phyloP scores from a whole-genome alignment of 2,888 invertebrate species.

The Ceraclea dissimilis region DNA sequence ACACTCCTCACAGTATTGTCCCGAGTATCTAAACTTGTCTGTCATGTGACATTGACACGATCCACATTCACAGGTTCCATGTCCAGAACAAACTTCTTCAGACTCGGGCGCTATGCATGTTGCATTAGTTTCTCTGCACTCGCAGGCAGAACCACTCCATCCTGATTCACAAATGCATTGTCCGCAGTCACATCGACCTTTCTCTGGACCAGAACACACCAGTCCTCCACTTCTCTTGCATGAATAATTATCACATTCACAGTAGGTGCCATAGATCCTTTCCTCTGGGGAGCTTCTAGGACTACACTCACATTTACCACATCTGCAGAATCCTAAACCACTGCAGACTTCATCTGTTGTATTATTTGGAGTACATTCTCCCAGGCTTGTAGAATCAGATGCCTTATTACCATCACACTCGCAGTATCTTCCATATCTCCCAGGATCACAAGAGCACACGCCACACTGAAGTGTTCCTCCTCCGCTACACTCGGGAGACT shows the following conservation, averaged over 20 bases:
- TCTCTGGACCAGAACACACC: slow-evolving; percentile 50
- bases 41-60: slow-evolving; percentile 52
- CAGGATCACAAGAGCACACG: slow-evolving; percentile 49
- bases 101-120: slow-evolving; percentile 37
- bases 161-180: slow-evolving; percentile 51
- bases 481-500: slow-evolving; percentile 30
- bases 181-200: slow-evolving; percentile 59
- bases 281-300: slow-evolving; percentile 36
- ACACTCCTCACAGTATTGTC: slow-evolving; percentile 64
- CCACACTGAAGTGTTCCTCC: slow-evolving; percentile 53
- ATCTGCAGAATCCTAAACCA: slow-evolving; percentile 58
- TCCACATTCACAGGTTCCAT: slow-evolving; percentile 67
- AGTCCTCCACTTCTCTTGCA: slow-evolving; percentile 49
- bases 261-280: slow-evolving; percentile 56
- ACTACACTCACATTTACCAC: slow-evolving; percentile 50
- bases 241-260: slow-evolving; percentile 71
- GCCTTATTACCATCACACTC: slow-evolving; percentile 34
- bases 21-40: slow-evolving; percentile 45
- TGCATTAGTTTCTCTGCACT: slow-evolving; percentile 48
- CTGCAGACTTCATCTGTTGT: slow-evolving; percentile 40
- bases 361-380: slow-evolving; percentile 21
- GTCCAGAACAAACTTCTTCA: slow-evolving; percentile 33
- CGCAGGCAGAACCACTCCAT: slow-evolving; percentile 55
- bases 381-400: slow-evolving; percentile 30
- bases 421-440: slow-evolving; percentile 36